These are phyloP conservation scores for Eulimnadia texana DNA, from an alignment of 1,140 invertebrate genomes.

Conservation along the genomic window DNA sequence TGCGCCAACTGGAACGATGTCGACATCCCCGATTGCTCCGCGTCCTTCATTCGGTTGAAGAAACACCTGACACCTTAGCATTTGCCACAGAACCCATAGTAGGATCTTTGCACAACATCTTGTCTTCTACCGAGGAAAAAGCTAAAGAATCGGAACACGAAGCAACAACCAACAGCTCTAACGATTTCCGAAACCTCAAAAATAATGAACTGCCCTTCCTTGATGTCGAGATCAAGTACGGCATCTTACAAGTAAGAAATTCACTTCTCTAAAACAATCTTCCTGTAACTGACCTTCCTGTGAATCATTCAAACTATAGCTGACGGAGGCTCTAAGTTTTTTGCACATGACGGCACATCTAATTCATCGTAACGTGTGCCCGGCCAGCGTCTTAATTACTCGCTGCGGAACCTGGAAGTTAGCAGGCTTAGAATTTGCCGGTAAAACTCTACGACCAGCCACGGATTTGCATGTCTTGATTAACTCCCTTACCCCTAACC, in stretches of 20 bases:
- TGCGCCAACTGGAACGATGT: slow-evolving; percentile 64
- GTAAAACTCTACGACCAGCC: slow-evolving; percentile 34
- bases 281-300: slow-evolving; percentile 5
- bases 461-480: too few species aligned
- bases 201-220: slow-evolving; percentile 61
- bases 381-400: slow-evolving; percentile 80
- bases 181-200: slow-evolving; percentile 23
- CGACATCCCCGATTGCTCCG: slow-evolving; percentile 71
- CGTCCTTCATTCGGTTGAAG: slow-evolving; percentile 58
- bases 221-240: slow-evolving; percentile 85
- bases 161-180: slow-evolving; percentile 18
- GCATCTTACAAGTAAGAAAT: slow-evolving; percentile 63
- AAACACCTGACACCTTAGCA: slow-evolving; percentile 69
- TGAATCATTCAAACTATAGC: slow-evolving; percentile 44
- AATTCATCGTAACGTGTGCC: slow-evolving; percentile 86
- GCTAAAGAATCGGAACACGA: slow-evolving; percentile 26
- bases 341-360: slow-evolving; percentile 70
- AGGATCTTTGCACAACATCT: slow-evolving; percentile 71
- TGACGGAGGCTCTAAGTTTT: slow-evolving; percentile 83
- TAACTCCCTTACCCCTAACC: too few species aligned
- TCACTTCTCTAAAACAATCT: background rate
- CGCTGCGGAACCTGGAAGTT: slow-evolving; percentile 92
- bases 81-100: slow-evolving; percentile 81
- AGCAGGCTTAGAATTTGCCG: slow-evolving; percentile 82
- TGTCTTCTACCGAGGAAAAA: slow-evolving; percentile 48